A percentile compares a stretch with the other conserved stretches of the same genome.
Conservation (phyloP, 2,797 vertebrate species). For the Siniperca undulata region DNA sequence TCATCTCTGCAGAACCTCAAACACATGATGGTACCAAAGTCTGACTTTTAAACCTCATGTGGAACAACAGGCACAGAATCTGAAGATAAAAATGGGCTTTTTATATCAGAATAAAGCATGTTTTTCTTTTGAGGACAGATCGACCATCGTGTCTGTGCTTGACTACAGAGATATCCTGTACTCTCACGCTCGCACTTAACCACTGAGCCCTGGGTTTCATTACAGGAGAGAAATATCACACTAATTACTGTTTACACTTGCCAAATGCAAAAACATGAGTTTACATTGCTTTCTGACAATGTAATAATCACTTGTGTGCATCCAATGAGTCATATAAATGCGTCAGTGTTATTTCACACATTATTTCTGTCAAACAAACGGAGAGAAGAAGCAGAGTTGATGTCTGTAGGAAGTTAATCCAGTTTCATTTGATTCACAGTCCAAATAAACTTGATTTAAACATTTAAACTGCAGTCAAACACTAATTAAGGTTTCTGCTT, state of each 20-base stretch:
- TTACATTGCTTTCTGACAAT: background rate
- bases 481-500: background rate
- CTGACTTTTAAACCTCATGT: too few relatives aligned
- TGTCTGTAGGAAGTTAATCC: conserved; percentile 1
- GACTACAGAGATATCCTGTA: background rate
- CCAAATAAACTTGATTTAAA: background rate
- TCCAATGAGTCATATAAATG: background rate
- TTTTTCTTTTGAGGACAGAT: background rate
- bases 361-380: conserved; percentile 2
- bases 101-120: background rate
- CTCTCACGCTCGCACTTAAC: background rate
- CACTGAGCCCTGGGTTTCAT: background rate
- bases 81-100: background rate
- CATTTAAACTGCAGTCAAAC: background rate
- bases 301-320: background rate
- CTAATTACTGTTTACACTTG: background rate
- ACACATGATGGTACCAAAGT: too few relatives aligned
- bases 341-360: background rate
- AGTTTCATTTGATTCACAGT: background rate
- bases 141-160: too few relatives aligned
- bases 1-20: too few relatives aligned
- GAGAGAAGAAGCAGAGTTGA: fast-evolving
- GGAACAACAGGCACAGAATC: background rate
- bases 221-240: background rate
- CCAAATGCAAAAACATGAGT: background rate